Percentiles rank a stretch among this genome's conserved stretches.
Evolutionary conservation across 2,797 vertebrate genomes (phyloP).

Genomic region (Argyrosomus regius): DNA sequence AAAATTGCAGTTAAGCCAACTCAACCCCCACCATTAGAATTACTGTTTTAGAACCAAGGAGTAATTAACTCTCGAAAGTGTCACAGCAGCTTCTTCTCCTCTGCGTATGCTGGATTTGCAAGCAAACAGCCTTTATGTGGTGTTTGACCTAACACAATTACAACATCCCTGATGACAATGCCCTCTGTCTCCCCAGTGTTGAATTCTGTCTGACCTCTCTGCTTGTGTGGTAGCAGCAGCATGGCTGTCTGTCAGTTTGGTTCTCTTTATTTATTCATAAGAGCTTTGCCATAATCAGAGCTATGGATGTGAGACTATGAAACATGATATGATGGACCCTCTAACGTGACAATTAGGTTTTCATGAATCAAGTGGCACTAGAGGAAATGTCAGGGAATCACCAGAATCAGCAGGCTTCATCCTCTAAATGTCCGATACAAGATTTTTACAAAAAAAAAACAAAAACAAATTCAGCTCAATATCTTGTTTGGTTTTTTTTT

Average conservation of each 20-base stretch:
- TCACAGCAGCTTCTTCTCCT: constrained; percentile 48
- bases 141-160: constrained; percentile 24
- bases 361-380: too few relatives aligned
- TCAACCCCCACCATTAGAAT: constrained; percentile 38
- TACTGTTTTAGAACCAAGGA: constrained; percentile 35
- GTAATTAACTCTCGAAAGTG: constrained; percentile 70
- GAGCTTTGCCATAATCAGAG: background rate
- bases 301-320: background rate
- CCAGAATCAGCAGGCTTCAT: background rate
- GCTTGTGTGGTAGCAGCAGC: background rate
- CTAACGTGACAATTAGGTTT: too few relatives aligned
- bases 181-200: background rate
- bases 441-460: too few relatives aligned
- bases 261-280: background rate
- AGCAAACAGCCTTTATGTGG: constrained; percentile 25
- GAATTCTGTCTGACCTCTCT: background rate
- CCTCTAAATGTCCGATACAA: background rate
- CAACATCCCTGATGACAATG: constrained; percentile 1
- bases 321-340: background rate
- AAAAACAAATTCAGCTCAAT: too few relatives aligned
- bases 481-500: too few relatives aligned
- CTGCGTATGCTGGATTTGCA: constrained; percentile 22
- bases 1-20: constrained; percentile 66
- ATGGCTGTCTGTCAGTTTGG: background rate
- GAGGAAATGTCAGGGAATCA: background rate